These are phyloP conservation scores for Pelecanoides urinatrix DNA, from an alignment of 2,113 vertebrate species.

Conservation along the genomic window DNA sequence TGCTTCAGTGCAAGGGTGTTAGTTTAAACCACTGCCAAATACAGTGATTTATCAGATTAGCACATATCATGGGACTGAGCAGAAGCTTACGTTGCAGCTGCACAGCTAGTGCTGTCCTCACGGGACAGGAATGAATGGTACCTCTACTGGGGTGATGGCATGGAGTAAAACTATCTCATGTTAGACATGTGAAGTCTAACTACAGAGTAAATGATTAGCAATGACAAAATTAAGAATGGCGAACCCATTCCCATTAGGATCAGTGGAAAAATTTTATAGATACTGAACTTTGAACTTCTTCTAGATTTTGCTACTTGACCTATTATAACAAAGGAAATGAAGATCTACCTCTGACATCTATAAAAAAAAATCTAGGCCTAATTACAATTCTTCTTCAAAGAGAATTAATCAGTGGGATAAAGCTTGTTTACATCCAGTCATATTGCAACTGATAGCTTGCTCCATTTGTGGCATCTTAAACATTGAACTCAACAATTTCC, in stretches of 20 bases:
- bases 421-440: not conserved
- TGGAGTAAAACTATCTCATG: not conserved
- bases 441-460: not conserved
- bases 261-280: not conserved
- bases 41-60: not conserved
- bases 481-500: not conserved
- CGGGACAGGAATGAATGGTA: rapidly evolving
- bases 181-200: not conserved
- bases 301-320: not conserved
- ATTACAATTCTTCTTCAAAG: not conserved
- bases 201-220: not conserved
- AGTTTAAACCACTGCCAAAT: not conserved
- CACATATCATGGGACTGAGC: not conserved
- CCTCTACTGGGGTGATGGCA: rapidly evolving
- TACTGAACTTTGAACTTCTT: not conserved
- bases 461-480: not conserved
- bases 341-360: not conserved
- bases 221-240: not conserved
- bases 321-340: not conserved
- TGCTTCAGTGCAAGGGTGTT: not conserved
- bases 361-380: not conserved
- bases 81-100: not conserved
- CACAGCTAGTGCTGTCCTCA: not conserved
- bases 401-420: not conserved
- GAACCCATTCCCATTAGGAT: not conserved